Evolutionary conservation across 2,113 vertebrate species (phyloP), one percentile per base, ranked within the genome.

Genomic region (Conger conger): DNA sequence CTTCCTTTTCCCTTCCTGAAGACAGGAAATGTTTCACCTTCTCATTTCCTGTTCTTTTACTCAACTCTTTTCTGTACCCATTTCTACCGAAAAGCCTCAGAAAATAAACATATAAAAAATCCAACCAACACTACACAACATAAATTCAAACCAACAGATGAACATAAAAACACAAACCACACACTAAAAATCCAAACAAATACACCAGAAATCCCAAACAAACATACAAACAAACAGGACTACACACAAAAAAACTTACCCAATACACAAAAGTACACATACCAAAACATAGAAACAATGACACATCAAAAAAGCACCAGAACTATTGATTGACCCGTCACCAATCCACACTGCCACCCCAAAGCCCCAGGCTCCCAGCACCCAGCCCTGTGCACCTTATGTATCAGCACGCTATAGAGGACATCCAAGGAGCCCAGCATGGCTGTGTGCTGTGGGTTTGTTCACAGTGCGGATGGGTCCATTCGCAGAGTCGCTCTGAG

Each of bases 341-440:
- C 11, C 45, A 50, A 13, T 50, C 45, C 45, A 50, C 45, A 50
- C 45, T 50, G 1, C 45, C 45, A 50, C 7, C 11, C 45, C 7
- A 50, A 42, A 18, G 42, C 13, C 9, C 4, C 35, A 45, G 17
- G n/a, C 8, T 15, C 60, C 27, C 27, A 4, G 20, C 3, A 3
- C 37, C 23, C 42, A 11, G 13, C 38, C 78, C 30, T 8, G 38
- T 20, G 30, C 92, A 95, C 93, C 94, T 95, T 95, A 86, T 93
- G 94, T 80, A 95, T 92, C 89, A 95, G 93, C 78, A 91, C 88
- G 17, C 93, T 85, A 91, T 93, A 95, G 85, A 96, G 93, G 85
- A 94, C 89, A 9, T 92, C 93, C 90, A 95, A 93, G 83, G 91
- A 95, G 90, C 94, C 94, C 92, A 94, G 92, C 94, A 95, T 95